Conservation (phyloP, 2,888 invertebrate genomes). For the Rhagonycha lutea region DNA sequence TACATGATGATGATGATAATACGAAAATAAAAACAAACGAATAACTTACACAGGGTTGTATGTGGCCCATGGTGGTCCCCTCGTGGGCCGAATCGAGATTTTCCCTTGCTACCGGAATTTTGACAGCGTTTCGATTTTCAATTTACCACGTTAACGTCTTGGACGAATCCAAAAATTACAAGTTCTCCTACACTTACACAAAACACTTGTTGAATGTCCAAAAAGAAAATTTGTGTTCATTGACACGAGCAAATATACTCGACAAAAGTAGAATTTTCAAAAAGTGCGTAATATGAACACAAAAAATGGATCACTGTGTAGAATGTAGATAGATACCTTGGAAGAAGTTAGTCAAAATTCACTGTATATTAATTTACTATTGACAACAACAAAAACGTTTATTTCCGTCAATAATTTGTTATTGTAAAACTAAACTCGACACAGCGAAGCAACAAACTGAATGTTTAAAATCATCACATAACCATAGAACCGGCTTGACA, state of each 20-base stretch:
- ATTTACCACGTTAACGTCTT: constrained; percentile 14
- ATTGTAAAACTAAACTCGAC: constrained; percentile 31
- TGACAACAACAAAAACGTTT: constrained; percentile 1
- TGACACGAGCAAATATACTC: constrained; percentile 13
- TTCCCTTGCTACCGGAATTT: constrained; percentile 56
- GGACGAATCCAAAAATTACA: constrained; percentile 23
- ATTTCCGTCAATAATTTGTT: background rate
- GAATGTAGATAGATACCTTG: background rate
- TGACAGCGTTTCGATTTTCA: constrained; percentile 37
- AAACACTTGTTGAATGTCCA: constrained; percentile 14
- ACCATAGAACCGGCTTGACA: constrained; percentile 35
- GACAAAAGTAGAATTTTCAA: background rate
- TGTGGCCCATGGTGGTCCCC: constrained; percentile 56
- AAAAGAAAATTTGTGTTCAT: constrained; percentile 26
- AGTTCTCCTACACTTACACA: constrained; percentile 15
- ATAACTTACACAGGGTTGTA: constrained; percentile 54
- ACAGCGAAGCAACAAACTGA: constrained; percentile 28
- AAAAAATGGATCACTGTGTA: background rate
- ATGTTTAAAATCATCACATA: constrained; percentile 17
- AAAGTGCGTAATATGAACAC: background rate
- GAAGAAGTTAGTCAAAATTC: background rate
- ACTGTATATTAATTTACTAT: constrained; percentile 15
- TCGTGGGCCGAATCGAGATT: constrained; percentile 53
- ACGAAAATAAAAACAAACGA: background rate
- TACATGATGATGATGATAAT: background rate